Conservation (phyloP, 2,797 vertebrate species). For the Amphiprion clarkii region DNA sequence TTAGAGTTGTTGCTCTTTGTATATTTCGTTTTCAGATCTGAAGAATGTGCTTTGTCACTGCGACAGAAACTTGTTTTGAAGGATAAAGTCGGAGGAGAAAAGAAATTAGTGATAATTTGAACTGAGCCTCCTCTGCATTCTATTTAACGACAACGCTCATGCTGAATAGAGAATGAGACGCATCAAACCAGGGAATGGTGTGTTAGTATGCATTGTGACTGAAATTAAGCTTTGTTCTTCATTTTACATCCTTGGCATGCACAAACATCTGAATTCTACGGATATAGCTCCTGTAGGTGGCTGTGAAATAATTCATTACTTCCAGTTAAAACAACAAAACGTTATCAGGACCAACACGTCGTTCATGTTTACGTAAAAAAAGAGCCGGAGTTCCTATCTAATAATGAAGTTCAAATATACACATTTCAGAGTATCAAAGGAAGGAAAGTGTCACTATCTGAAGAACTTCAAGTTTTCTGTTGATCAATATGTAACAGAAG, state of each 20-base stretch:
- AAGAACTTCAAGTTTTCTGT: not conserved
- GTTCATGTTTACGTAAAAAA: not conserved
- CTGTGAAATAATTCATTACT: constrained; percentile 43
- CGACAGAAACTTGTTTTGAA: constrained; percentile 42
- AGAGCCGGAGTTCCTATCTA: not conserved
- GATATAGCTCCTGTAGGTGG: constrained; percentile 52
- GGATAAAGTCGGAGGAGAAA: constrained; percentile 24
- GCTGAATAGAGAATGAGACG: constrained; percentile 71
- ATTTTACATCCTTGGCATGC: constrained; percentile 49
- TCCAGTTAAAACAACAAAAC: constrained; percentile 15
- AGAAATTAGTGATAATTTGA: constrained; percentile 50
- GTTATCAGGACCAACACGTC: not conserved
- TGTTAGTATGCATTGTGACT: constrained; percentile 68
- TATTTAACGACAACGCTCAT: constrained; percentile 47
- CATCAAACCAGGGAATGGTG: constrained; percentile 61
- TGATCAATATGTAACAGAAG: not conserved
- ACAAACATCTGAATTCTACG: constrained; percentile 37
- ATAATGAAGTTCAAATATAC: not conserved
- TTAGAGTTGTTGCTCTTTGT: not conserved
- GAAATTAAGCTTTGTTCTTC: constrained; percentile 71
- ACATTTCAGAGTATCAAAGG: constrained; percentile 11
- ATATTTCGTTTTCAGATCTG: not conserved
- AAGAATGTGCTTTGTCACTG: constrained; percentile 22
- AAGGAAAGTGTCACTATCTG: not conserved
- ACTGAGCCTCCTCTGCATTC: constrained; percentile 59